phyloP scores from a whole-genome alignment of 2,888 invertebrate species.

The Tetanocera ferruginea region DNA sequence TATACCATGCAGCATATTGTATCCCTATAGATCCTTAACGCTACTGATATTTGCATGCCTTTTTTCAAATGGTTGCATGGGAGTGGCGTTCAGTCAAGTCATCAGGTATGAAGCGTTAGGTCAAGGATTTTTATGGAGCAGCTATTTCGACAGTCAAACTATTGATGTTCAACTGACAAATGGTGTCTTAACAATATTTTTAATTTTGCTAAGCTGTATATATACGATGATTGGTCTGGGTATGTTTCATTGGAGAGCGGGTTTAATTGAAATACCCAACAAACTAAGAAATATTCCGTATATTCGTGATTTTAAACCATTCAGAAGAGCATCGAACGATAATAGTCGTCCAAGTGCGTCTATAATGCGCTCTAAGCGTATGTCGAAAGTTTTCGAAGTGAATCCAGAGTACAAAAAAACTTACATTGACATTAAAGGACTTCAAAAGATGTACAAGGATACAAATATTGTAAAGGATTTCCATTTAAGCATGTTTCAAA shows the following conservation, averaged over 20 bases:
- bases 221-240: constrained; percentile 6
- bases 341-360: no score
- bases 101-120: constrained; percentile 46
- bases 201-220: background rate
- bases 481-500: constrained; percentile 82
- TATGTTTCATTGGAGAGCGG: background rate
- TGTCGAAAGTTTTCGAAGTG: constrained; percentile 67
- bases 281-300: no score
- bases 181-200: background rate
- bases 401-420: constrained; percentile 69
- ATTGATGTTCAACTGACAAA: background rate
- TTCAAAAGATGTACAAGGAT: constrained; percentile 80
- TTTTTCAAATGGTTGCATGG: constrained; percentile 82
- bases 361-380: constrained; percentile 57
- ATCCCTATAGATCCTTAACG: no score
- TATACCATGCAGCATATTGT: constrained; percentile 74
- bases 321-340: background rate
- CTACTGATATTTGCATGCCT: constrained; percentile 60
- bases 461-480: constrained; percentile 77
- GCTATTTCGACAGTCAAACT: background rate
- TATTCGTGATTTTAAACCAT: no score
- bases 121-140: background rate
- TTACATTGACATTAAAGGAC: constrained; percentile 66
- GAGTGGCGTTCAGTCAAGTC: constrained; percentile 59
- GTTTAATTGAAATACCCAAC: background rate